phyloP scores from a whole-genome alignment of 2,888 invertebrate genomes.

The Spodoptera littoralis region DNA sequence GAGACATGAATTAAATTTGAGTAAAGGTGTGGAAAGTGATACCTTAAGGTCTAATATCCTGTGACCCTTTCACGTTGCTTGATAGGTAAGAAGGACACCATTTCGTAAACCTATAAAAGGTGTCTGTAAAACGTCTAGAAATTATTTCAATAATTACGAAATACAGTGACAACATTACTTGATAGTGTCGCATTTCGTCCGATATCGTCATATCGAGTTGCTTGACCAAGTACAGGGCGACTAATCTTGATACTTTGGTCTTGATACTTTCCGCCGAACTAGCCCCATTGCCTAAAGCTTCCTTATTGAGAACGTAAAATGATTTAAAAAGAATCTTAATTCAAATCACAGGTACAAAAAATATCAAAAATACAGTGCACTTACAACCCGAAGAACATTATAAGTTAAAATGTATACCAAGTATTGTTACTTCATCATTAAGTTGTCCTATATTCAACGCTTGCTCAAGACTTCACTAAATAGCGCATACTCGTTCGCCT shows the following conservation, averaged over 20 bases:
- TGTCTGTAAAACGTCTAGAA: constrained; percentile 15
- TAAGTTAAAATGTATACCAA: neutral
- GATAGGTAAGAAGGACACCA: too few species aligned
- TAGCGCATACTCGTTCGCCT: neutral
- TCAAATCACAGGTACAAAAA: neutral
- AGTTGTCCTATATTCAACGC: too few species aligned
- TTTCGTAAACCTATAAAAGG: too few species aligned
- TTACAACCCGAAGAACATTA: neutral
- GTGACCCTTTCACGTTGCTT: too few species aligned
- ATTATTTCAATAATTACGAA: constrained; percentile 41
- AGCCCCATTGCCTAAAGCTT: too few species aligned
- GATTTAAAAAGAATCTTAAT: too few species aligned
- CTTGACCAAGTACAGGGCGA: constrained; percentile 30
- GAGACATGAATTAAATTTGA: too few species aligned
- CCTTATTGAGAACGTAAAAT: too few species aligned
- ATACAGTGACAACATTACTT: constrained; percentile 25
- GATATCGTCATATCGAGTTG: constrained; percentile 37
- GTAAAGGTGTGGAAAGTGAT: too few species aligned
- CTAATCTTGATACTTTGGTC: constrained; percentile 14
- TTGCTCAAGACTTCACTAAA: too few species aligned
- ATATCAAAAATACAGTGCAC: neutral
- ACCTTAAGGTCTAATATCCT: too few species aligned
- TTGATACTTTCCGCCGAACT: constrained; percentile 14
- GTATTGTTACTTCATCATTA: too few species aligned
- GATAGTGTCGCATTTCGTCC: constrained; percentile 46